Evolutionary conservation across 2,888 invertebrate genomes (phyloP).

Genomic region (Lasioglossum zephyrum): DNA sequence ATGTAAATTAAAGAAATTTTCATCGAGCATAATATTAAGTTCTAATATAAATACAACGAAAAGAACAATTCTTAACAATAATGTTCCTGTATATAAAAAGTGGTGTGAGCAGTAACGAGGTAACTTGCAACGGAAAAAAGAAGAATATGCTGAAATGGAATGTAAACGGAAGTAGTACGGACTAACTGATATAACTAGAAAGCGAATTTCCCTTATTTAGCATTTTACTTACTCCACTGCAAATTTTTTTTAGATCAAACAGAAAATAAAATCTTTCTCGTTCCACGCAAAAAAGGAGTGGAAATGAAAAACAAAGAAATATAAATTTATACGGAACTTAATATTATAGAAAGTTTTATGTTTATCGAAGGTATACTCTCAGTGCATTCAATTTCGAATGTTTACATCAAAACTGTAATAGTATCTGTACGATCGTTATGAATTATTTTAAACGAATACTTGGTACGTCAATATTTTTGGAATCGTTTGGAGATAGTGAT

Average conservation of each 20-base stretch:
- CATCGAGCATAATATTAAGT: background rate
- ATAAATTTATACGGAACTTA: background rate
- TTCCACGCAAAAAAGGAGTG: background rate
- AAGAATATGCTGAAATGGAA: conserved; percentile 1
- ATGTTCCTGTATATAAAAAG: background rate
- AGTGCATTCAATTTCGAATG: background rate
- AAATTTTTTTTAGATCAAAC: background rate
- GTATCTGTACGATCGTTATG: no score
- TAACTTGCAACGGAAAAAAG: background rate
- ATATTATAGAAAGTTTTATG: background rate
- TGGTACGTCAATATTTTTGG: background rate
- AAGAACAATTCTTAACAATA: background rate
- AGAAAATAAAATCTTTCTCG: background rate
- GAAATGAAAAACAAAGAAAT: no score
- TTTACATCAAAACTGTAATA: no score
- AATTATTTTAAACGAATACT: background rate
- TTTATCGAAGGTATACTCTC: no score
- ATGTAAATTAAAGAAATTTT: no score
- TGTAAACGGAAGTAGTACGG: background rate
- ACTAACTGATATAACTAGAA: conserved; percentile 2
- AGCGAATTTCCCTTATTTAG: background rate
- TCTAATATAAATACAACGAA: background rate
- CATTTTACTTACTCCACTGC: background rate
- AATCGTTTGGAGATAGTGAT: background rate
- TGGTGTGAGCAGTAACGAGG: background rate